Percentiles rank a stretch among this genome's conserved stretches.
These are phyloP conservation scores for Cylindroiulus punctatus DNA, from an alignment of 2,888 invertebrate species.

Conservation along the genomic window DNA sequence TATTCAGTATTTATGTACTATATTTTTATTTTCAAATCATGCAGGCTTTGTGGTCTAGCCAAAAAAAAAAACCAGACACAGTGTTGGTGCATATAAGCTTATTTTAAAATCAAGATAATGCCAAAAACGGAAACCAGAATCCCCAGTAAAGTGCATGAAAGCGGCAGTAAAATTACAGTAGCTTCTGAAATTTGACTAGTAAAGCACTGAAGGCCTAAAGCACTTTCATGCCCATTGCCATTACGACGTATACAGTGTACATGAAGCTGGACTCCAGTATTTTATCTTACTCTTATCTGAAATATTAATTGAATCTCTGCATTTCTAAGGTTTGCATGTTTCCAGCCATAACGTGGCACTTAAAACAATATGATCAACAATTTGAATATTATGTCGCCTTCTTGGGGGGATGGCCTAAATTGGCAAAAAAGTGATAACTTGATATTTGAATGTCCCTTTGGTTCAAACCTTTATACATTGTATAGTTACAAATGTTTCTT, in stretches of 20 bases:
- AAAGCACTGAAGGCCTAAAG: constrained; percentile 5
- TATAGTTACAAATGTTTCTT: too few relatives aligned
- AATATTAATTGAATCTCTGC: too few relatives aligned
- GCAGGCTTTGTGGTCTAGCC: background rate
- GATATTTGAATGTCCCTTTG: too few relatives aligned
- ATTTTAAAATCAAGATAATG: background rate
- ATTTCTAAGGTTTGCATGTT: too few relatives aligned
- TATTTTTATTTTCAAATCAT: background rate
- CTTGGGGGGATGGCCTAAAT: too few relatives aligned
- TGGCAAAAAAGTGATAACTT: too few relatives aligned
- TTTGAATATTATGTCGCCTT: too few relatives aligned
- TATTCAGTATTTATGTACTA: background rate
- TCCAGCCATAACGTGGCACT: too few relatives aligned
- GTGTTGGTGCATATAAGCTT: constrained; percentile 6
- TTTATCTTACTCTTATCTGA: background rate
- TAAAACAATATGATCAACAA: too few relatives aligned
- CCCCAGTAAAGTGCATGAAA: background rate
- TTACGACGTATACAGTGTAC: background rate
- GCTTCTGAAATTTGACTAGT: constrained; percentile 26
- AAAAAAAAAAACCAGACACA: background rate
- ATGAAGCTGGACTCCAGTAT: background rate
- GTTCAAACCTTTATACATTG: too few relatives aligned
- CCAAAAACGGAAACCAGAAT: background rate
- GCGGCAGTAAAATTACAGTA: background rate
- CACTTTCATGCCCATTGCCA: constrained; percentile 27